These are phyloP conservation scores for Antheraea pernyi DNA, from an alignment of 1,140 invertebrate genomes.

Conservation along the genomic window DNA sequence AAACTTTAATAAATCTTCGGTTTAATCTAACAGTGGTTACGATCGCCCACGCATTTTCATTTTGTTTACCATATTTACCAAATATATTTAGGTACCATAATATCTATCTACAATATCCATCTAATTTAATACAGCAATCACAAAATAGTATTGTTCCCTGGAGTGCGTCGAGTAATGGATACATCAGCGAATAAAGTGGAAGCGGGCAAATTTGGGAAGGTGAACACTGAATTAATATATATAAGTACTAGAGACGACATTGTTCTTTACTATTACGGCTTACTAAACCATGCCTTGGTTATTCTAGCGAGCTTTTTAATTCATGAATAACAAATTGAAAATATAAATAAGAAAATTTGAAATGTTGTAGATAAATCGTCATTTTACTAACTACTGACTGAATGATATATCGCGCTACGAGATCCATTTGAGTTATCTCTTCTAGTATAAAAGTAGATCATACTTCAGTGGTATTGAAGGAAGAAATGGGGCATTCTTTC, in stretches of 20 bases:
- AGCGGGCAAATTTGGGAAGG: not conserved
- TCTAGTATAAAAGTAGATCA: not conserved
- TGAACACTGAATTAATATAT: not conserved
- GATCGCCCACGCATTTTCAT: not conserved
- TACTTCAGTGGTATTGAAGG: not conserved
- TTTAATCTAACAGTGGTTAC: not conserved
- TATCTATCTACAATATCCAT: not conserved
- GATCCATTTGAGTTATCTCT: not conserved
- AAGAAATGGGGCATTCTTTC: not conserved
- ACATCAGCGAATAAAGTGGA: slow-evolving; percentile 9
- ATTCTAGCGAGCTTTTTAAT: no score
- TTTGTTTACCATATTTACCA: not conserved
- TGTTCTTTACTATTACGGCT: not conserved
- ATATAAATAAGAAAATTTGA: no score
- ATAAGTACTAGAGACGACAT: not conserved
- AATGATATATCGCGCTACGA: no score
- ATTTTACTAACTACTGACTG: no score
- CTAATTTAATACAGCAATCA: slow-evolving; percentile 16
- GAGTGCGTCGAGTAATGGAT: slow-evolving; percentile 14
- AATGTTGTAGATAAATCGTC: no score
- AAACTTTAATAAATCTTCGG: not conserved
- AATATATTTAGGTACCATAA: not conserved
- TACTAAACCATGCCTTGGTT: no score
- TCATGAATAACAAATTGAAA: no score
- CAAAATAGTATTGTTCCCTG: slow-evolving; percentile 13